Conservation (phyloP, 2,113 vertebrate species). For the Pituophis catenifer region DNA sequence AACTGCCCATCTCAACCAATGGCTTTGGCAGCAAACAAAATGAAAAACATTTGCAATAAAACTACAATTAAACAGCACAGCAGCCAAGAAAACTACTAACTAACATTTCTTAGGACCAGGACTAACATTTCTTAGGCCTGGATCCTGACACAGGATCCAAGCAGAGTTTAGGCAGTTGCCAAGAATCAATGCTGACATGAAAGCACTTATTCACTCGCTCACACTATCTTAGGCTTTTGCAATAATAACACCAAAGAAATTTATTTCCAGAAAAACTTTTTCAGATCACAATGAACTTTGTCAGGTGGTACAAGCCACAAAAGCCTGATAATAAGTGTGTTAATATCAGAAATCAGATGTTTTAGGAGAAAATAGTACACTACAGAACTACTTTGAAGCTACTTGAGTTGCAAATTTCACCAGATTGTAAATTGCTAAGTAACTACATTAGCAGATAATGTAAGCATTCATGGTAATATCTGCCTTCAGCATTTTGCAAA, state of each 20-base stretch:
- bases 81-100: neutral
- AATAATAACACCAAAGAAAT: neutral
- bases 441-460: slow-evolving; percentile 33
- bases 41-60: neutral
- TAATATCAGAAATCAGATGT: neutral
- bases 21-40: neutral
- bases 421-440: slow-evolving; percentile 48
- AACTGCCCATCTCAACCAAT: neutral
- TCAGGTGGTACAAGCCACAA: neutral
- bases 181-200: neutral
- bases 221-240: neutral
- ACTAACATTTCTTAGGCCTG: neutral
- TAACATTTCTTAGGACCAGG: neutral
- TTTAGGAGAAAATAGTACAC: neutral
- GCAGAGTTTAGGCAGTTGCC: neutral
- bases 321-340: neutral
- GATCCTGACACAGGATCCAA: neutral
- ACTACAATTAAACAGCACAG: neutral
- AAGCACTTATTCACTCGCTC: neutral
- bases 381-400: slow-evolving; percentile 30
- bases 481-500: slow-evolving; percentile 17
- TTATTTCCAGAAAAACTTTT: neutral
- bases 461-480: slow-evolving; percentile 21
- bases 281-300: neutral
- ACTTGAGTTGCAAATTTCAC: slow-evolving; percentile 36